Base-by-base conservation (phyloP, 2,797 vertebrate genomes). In the Linurgus olivaceus region DNA sequence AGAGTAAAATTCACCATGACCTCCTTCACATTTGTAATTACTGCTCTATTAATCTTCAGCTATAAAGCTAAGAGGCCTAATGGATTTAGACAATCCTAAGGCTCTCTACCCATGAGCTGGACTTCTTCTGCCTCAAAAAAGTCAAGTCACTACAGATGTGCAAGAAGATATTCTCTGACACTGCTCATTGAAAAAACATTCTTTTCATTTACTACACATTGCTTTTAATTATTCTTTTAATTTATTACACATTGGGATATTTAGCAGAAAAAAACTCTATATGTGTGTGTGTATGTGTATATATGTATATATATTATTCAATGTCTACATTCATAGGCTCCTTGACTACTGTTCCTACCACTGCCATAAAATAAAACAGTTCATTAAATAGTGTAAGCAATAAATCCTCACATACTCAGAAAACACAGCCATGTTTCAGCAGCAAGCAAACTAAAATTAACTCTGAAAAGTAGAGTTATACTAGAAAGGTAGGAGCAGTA, bases 1-100 rank as follows among this genome's bases (percentile, higher is more conserved):
- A 91, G 65, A 58, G 37, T 85, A 40, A 87, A 93, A 78, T 79
- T 94, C 90, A 74, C 68, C 9, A 11, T 59, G 78, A 82, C 84
- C 91, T 92, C 68, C 85, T 78, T 61, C 81, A 77, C 51, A 12
- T 90, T 70, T 38, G n/a, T 76, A 95, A 93, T 95, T 91, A 76
- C 48, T 86, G 26, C 65, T 70, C 75, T 91, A 76, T 89, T 95
- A 89, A 92, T 88, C 59, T 91, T 62, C 48, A 88, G 65, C 82
- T 31, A 73, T 4, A 78, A 88, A 86, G 70, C 75, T 79, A 74
- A 86, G 73, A 73, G n/a, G 45, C 29, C 81, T 91, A 93, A 93
- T 66, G 71, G 52, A 33, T 88, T 94, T 96, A 83, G 79, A 86
- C 42, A 77, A 67, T 28, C 6, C 0, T 21, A 79, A 79, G 35